Evolutionary conservation across 2,113 vertebrate species (phyloP).

Genomic region (Ascaphus truei): DNA sequence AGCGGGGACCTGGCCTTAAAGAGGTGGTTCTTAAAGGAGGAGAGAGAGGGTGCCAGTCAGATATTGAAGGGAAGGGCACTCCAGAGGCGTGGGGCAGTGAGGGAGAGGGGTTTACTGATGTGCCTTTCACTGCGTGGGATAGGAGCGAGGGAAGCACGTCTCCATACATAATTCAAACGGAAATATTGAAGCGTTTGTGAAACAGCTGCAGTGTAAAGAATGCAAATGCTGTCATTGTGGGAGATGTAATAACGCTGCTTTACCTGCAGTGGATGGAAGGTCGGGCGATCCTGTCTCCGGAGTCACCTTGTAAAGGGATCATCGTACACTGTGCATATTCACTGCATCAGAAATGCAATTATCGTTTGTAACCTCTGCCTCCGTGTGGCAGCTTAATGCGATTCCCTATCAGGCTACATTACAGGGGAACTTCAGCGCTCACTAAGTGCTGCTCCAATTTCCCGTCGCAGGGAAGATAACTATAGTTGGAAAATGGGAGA

Average conservation of each 20-base stretch:
- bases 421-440: neutral
- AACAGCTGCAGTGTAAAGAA: neutral
- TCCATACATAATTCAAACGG: too few relatives aligned
- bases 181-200: too few relatives aligned
- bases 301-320: slow-evolving; percentile 17
- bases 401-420: slow-evolving; percentile 25
- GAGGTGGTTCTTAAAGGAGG: too few relatives aligned
- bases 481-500: slow-evolving; percentile 2
- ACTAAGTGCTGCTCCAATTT: slow-evolving; percentile 14
- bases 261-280: neutral
- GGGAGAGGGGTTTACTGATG: too few relatives aligned
- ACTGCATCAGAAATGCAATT: slow-evolving; percentile 35
- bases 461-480: slow-evolving; percentile 20
- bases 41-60: too few relatives aligned
- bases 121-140: too few relatives aligned
- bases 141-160: too few relatives aligned
- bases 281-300: neutral
- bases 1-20: too few relatives aligned
- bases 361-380: slow-evolving; percentile 25
- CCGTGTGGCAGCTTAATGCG: slow-evolving; percentile 20
- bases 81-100: too few relatives aligned
- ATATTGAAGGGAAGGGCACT: too few relatives aligned
- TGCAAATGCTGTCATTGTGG: too few relatives aligned
- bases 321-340: slow-evolving; percentile 9
- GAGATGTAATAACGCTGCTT: too few relatives aligned